Percentiles rank a stretch among this genome's conserved stretches.
Evolutionary conservation across 2,888 invertebrate genomes (phyloP).

Genomic region (Ariolimax columbianus): DNA sequence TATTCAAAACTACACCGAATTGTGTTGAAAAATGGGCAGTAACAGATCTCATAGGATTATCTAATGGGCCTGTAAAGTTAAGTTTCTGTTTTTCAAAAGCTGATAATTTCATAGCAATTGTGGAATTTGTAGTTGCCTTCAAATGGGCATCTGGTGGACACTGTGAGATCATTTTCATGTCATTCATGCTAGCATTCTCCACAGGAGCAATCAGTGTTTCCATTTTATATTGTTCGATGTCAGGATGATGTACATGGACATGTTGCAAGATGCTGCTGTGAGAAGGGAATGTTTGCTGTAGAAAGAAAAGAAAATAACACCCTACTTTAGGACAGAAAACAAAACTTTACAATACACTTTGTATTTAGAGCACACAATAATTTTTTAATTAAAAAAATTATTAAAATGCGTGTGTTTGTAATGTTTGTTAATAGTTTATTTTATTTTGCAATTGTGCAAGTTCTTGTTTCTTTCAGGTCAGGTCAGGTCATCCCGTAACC

Average conservation of each 20-base stretch:
- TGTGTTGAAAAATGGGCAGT: not conserved
- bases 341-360: too few relatives aligned
- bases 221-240: not conserved
- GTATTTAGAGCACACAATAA: too few relatives aligned
- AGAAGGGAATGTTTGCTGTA: slow-evolving; percentile 34
- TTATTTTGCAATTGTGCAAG: too few relatives aligned
- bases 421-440: too few relatives aligned
- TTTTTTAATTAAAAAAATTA: too few relatives aligned
- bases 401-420: too few relatives aligned
- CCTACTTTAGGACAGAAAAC: too few relatives aligned
- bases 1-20: not conserved
- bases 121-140: not conserved
- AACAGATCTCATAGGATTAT: not conserved
- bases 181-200: not conserved
- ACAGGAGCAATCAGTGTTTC: not conserved
- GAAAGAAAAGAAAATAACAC: slow-evolving; percentile 1
- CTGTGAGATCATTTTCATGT: not conserved
- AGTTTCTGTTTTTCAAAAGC: not conserved
- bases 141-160: slow-evolving; percentile 47
- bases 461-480: too few relatives aligned
- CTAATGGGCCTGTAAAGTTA: too few relatives aligned
- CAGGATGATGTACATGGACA: slow-evolving; percentile 31
- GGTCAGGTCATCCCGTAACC: too few relatives aligned
- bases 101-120: not conserved
- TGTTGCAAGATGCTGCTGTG: slow-evolving; percentile 19